These are phyloP conservation scores for Sylvicola fuscatus DNA, from an alignment of 2,888 invertebrate species.

Conservation along the genomic window DNA sequence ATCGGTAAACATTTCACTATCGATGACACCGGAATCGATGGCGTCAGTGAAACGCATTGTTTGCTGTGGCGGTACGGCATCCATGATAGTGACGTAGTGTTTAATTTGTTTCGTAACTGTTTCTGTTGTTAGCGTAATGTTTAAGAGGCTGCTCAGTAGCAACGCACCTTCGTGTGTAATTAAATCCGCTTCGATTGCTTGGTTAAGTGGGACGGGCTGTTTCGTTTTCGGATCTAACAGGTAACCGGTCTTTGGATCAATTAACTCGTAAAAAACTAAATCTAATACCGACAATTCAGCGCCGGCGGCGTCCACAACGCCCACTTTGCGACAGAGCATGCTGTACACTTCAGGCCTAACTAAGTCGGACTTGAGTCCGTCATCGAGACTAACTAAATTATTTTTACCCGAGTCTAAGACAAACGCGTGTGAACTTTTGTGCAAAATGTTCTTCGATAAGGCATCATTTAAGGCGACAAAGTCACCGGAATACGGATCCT, in stretches of 20 bases:
- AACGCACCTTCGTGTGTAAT: constrained; percentile 78
- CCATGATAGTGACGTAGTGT: constrained; percentile 51
- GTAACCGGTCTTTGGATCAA: constrained; percentile 78
- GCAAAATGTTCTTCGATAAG: constrained; percentile 51
- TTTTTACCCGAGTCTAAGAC: constrained; percentile 54
- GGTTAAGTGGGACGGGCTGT: constrained; percentile 57
- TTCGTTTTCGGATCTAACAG: constrained; percentile 53
- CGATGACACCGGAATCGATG: constrained; percentile 53
- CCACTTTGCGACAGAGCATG: constrained; percentile 65
- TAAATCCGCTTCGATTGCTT: constrained; percentile 66
- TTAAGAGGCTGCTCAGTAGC: constrained; percentile 61
- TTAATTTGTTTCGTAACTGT: constrained; percentile 71
- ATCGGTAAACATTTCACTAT: constrained; percentile 58
- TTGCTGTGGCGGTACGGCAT: constrained; percentile 10
- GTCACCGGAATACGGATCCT: constrained; percentile 63
- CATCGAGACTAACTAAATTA: constrained; percentile 52
- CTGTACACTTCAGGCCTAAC: constrained; percentile 72
- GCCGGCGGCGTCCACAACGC: constrained; percentile 38
- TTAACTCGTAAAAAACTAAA: constrained; percentile 64
- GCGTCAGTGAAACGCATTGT: constrained; percentile 61
- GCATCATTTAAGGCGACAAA: constrained; percentile 67
- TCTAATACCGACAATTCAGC: constrained; percentile 67
- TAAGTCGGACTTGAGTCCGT: constrained; percentile 57
- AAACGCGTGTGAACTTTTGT: constrained; percentile 49
- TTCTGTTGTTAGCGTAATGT: constrained; percentile 72